Evolutionary conservation across 2,888 invertebrate genomes (phyloP).

Genomic region (Orchesella flavescens): DNA sequence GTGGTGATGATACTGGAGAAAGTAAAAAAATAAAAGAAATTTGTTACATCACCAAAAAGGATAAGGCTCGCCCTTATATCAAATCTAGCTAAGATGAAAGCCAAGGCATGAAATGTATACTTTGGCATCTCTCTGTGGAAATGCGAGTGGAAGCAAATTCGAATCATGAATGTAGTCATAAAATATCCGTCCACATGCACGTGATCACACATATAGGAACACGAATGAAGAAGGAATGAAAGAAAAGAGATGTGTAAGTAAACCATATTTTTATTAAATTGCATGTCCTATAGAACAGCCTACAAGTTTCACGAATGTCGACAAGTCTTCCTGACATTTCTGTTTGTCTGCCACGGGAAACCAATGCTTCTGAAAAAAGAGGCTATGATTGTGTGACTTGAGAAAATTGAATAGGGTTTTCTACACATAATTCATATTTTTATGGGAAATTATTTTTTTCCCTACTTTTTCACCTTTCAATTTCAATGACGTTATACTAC

Average conservation of each 20-base stretch:
- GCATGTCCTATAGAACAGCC: no score
- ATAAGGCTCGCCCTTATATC: background rate
- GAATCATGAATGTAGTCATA: background rate
- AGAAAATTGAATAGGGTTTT: constrained; percentile 45
- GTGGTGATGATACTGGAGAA: no score
- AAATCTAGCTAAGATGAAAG: background rate
- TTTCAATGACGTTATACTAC: background rate
- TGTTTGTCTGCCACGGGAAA: constrained; percentile 24
- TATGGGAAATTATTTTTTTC: constrained; percentile 38
- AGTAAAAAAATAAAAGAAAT: no score
- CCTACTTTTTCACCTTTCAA: constrained; percentile 10
- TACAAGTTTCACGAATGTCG: constrained; percentile 22
- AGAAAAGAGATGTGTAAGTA: constrained; percentile 12
- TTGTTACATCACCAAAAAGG: no score
- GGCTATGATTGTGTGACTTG: constrained; percentile 50
- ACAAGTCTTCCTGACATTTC: constrained; percentile 47
- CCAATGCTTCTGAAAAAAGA: constrained; percentile 43
- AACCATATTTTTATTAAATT: no score
- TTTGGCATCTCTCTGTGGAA: background rate
- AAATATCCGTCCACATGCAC: background rate
- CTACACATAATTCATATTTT: constrained; percentile 56
- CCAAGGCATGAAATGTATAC: background rate
- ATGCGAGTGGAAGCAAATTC: background rate
- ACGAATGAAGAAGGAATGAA: background rate
- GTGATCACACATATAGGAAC: background rate